Evolutionary conservation across 2,888 invertebrate genomes (phyloP).

Genomic region (Ormyrus rosae): DNA sequence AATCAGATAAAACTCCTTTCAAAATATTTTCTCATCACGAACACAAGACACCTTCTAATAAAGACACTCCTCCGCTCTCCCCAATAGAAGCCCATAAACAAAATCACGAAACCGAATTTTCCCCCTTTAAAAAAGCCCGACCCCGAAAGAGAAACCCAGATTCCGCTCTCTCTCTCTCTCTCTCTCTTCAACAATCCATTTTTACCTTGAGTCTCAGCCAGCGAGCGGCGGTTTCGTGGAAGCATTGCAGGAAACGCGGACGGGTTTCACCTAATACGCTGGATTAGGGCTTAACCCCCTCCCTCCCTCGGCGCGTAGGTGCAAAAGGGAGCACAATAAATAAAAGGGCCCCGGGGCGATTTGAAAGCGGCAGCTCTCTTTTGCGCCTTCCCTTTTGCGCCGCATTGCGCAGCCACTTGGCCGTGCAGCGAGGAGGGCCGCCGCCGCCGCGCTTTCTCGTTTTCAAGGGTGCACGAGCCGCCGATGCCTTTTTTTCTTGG

Average conservation of each 20-base stretch:
- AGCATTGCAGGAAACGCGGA: conserved; percentile 65
- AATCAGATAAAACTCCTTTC: no score
- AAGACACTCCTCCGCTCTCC: no score
- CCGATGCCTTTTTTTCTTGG: neutral
- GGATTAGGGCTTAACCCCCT: conserved; percentile 70
- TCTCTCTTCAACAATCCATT: conserved; percentile 14
- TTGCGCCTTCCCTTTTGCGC: neutral
- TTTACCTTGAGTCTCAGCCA: conserved; percentile 16
- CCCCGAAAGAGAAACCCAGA: no score
- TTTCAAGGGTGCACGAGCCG: conserved; percentile 45
- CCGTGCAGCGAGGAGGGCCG: conserved; percentile 21
- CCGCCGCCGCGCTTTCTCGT: conserved; percentile 34
- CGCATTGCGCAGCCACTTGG: neutral
- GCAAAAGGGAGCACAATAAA: conserved; percentile 1
- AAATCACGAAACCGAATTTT: no score
- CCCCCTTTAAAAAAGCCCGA: no score
- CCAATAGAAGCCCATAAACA: no score
- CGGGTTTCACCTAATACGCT: conserved; percentile 70
- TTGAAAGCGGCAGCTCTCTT: neutral
- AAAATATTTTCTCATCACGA: no score
- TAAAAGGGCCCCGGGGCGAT: neutral
- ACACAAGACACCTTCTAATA: no score
- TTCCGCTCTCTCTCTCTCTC: neutral
- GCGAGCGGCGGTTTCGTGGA: conserved; percentile 55
- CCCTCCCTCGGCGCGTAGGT: conserved; percentile 46